Percentiles rank a stretch among this genome's conserved stretches.
Conservation (phyloP, 2,888 invertebrate species). For the Pyrrhia umbra region DNA sequence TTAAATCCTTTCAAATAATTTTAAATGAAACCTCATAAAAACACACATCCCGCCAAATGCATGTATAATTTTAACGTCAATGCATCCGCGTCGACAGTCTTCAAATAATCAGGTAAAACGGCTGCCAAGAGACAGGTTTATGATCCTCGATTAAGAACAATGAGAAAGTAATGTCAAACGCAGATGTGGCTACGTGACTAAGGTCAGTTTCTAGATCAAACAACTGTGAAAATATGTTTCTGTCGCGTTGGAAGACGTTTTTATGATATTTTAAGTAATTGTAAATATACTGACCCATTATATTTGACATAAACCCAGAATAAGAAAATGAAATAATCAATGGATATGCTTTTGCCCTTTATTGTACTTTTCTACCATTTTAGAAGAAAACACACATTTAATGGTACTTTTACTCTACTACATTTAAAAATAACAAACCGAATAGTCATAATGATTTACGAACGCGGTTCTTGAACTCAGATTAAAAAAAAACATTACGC, state of each 20-base stretch:
- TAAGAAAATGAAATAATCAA: background rate
- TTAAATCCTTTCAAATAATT: background rate
- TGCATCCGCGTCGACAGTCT: slow-evolving; percentile 28
- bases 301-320: background rate
- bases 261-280: slow-evolving; percentile 1
- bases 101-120: slow-evolving; percentile 26
- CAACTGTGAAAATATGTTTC: slow-evolving; percentile 10
- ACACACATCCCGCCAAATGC: slow-evolving; percentile 11
- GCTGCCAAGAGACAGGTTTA: slow-evolving; percentile 35
- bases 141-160: slow-evolving; percentile 14
- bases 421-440: background rate
- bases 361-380: too few relatives aligned
- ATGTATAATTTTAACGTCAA: slow-evolving; percentile 18
- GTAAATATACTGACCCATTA: background rate
- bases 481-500: slow-evolving; percentile 28
- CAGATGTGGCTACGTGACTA: slow-evolving; percentile 34
- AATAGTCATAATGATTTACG: slow-evolving; percentile 10
- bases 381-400: too few relatives aligned
- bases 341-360: background rate
- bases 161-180: slow-evolving; percentile 32
- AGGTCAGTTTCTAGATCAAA: slow-evolving; percentile 61
- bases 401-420: background rate
- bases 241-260: slow-evolving; percentile 19
- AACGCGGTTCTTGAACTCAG: slow-evolving; percentile 41
- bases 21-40: too few relatives aligned